These are phyloP conservation scores for Steatornis caripensis DNA, from an alignment of 2,113 vertebrate species.

Conservation along the genomic window DNA sequence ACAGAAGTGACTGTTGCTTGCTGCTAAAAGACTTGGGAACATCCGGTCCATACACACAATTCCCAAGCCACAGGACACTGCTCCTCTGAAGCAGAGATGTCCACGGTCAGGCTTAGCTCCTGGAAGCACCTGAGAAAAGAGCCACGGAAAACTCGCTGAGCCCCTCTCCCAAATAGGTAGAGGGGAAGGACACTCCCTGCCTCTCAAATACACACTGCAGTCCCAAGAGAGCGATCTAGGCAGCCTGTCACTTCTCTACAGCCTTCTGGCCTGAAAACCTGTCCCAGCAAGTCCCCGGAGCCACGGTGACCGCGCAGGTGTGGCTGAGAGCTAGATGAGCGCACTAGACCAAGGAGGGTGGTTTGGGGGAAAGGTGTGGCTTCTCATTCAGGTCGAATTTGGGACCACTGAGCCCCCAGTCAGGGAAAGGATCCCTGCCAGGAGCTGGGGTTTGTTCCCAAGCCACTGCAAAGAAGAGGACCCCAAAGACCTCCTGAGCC, in stretches of 20 bases:
- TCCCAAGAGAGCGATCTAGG: not conserved
- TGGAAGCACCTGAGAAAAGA: not conserved
- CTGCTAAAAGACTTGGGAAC: not conserved
- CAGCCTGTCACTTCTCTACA: not conserved
- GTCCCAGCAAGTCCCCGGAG: not conserved
- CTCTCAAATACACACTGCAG: not conserved
- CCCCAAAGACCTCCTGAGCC: not conserved
- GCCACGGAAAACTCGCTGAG: not conserved
- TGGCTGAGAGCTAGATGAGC: not conserved
- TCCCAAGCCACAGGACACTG: not conserved
- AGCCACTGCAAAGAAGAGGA: not conserved
- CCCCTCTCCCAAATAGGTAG: not conserved
- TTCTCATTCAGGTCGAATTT: not conserved
- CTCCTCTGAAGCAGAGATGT: not conserved
- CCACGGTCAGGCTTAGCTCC: not conserved
- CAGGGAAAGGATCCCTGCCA: not conserved
- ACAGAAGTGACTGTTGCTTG: not conserved
- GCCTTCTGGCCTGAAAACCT: not conserved
- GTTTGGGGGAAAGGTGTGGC: not conserved
- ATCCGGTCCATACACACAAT: not conserved
- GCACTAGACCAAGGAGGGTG: not conserved
- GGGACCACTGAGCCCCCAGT: not conserved
- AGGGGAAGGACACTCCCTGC: not conserved
- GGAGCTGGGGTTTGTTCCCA: not conserved
- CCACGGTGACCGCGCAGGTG: not conserved